Base-by-base conservation (phyloP, 2,888 invertebrate genomes). In the Sphaerophoria rueppellii region DNA sequence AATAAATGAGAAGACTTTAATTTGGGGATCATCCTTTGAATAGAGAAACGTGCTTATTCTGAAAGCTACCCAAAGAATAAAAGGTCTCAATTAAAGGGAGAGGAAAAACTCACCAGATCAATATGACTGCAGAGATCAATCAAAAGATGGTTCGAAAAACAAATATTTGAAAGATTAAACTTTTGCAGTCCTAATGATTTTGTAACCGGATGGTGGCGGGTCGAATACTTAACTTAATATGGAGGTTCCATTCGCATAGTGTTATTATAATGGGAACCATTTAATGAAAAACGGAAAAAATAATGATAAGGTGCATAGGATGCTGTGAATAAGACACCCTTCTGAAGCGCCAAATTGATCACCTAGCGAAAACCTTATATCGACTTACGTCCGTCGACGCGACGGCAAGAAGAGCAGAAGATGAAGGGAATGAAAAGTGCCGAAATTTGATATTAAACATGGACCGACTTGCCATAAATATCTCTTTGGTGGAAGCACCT, bases 281-380 rank as follows among this genome's bases (percentile, higher is more conserved):
- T 67, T 32, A 24, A 6, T 48, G 52, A 37, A 55, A 4, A 50
- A 12, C 9, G 11, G 34, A 24, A 57, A 69, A 55, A 65, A 67
- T 61, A 43, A 63, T 60, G 58, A 58, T 57, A 11, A 34, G 34
- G 48, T 48, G 24, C 61, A 14, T 9, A 11, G 11, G 46, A 43
- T 61, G 88, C 89, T 89, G 90, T 89, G 89, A 88, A 88, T 87
- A 90, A 90, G 91, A 83, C 83, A 80, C 75, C 69, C 71, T 80
- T 88, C 89, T 24, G 88, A 91, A 91, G 91, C 91, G 91, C 91
- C 91, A 91, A 91, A 91, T 91, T 90, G 91, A 91, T 91, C 91
- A 91, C 91, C 91, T 91, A 89, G 86, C 50, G 55, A 79, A 79
- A 79, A 78, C 77, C 72, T 75, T 46, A 54, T 0, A 67, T 72